phyloP scores from a whole-genome alignment of 2,888 invertebrate species.

The Dyspetes luteomarginatus region DNA sequence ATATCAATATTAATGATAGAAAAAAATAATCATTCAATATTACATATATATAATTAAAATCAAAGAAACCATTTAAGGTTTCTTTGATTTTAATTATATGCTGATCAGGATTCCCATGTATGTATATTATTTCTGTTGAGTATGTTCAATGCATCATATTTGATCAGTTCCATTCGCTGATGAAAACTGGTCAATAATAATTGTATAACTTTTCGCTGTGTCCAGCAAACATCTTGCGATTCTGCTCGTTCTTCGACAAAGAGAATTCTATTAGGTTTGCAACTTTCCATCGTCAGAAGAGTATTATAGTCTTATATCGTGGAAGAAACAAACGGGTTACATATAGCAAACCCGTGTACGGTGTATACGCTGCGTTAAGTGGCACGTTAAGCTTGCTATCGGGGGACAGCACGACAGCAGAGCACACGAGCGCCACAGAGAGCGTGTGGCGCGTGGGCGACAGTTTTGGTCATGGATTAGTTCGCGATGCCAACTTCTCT shows the following conservation, averaged over 20 bases:
- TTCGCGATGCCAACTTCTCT: conserved; percentile 56
- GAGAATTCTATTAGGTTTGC: conserved; percentile 36
- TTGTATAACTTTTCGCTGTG: neutral
- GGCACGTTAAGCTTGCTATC: conserved; percentile 59
- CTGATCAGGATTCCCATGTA: no score
- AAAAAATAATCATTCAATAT: no score
- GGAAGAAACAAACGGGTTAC: conserved; percentile 46
- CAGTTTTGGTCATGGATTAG: conserved; percentile 71
- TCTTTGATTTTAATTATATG: no score
- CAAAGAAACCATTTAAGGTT: no score
- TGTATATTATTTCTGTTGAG: no score
- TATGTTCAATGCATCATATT: neutral
- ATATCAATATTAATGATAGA: no score
- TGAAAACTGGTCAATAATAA: neutral
- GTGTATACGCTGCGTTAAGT: conserved; percentile 56
- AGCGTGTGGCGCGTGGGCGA: conserved; percentile 68
- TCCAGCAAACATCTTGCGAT: neutral
- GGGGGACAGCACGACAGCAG: conserved; percentile 43
- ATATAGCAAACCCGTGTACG: conserved; percentile 34
- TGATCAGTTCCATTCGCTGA: neutral
- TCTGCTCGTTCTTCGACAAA: neutral
- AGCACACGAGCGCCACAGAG: conserved; percentile 5
- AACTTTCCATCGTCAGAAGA: conserved; percentile 13
- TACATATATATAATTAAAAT: no score
- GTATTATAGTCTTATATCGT: conserved; percentile 27